A percentile compares a stretch with the other conserved stretches of the same genome.
phyloP scores from a whole-genome alignment of 2,797 vertebrate species.

The Alexandromys oeconomus region DNA sequence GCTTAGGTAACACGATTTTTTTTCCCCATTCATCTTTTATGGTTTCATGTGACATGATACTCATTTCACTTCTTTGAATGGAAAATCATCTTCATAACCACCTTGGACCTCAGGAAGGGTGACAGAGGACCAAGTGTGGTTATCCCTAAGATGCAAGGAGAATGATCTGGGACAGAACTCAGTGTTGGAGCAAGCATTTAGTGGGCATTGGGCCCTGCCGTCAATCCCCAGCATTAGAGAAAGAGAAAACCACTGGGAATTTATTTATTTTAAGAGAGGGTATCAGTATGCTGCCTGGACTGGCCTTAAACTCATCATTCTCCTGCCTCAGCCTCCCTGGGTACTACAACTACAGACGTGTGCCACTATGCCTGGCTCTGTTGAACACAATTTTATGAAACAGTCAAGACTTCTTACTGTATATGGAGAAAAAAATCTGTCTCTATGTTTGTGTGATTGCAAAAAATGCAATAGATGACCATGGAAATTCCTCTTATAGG shows the following conservation, averaged over 20 bases:
- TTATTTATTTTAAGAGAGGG: neutral
- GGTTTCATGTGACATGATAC: neutral
- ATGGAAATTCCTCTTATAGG: neutral
- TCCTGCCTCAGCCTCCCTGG: neutral
- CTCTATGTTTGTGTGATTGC: slow-evolving; percentile 10
- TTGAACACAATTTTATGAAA: neutral
- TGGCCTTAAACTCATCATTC: neutral
- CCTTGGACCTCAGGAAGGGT: neutral
- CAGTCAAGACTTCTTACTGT: neutral
- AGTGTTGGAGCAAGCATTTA: neutral
- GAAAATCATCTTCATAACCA: neutral
- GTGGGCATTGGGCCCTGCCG: too few relatives aligned
- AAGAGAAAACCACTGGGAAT: neutral
- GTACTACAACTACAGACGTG: neutral
- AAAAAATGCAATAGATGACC: neutral
- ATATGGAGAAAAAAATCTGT: slow-evolving; percentile 17
- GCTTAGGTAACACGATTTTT: slow-evolving; percentile 38
- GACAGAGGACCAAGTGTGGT: neutral
- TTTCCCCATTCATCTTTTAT: slow-evolving; percentile 56
- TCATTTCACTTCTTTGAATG: neutral
- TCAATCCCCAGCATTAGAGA: neutral
- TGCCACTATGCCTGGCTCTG: neutral
- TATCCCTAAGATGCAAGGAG: neutral
- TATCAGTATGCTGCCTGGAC: neutral
- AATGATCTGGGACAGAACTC: neutral